A percentile compares a stretch with the other conserved stretches of the same genome.
These are phyloP conservation scores for Globodera rostochiensis DNA, from an alignment of 1,140 invertebrate species.

Conservation along the genomic window DNA sequence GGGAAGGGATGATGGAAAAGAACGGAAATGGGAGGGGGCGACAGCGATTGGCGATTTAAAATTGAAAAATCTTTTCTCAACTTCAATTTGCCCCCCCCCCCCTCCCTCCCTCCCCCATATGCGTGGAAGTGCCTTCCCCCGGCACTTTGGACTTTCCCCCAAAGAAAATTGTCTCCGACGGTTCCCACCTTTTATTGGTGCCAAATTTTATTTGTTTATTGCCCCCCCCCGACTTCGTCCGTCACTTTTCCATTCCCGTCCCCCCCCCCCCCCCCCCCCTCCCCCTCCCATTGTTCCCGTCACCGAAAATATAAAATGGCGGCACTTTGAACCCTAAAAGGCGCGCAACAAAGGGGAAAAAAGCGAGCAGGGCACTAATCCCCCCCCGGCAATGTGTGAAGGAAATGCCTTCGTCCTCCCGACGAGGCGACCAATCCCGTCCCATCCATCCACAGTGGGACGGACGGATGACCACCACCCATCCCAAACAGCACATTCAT, in stretches of 20 bases:
- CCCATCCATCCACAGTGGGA: not conserved
- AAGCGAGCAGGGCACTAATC: not conserved
- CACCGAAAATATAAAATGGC: constrained; percentile 3
- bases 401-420: too few relatives aligned
- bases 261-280: not conserved
- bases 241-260: not conserved
- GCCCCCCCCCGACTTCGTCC: not conserved
- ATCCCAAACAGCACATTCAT: not conserved
- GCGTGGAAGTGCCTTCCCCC: too few relatives aligned
- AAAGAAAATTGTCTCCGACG: not conserved
- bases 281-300: not conserved
- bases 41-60: not conserved
- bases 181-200: not conserved
- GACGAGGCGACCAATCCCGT: not conserved
- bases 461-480: not conserved
- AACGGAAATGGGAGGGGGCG: too few relatives aligned
- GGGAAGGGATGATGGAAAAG: too few relatives aligned
- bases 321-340: constrained; percentile 3
- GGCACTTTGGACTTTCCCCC: not conserved
- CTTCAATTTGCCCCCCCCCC: too few relatives aligned
- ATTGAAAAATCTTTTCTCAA: too few relatives aligned
- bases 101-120: too few relatives aligned
- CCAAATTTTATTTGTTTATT: constrained; percentile 1
- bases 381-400: too few relatives aligned
- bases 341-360: constrained; percentile 5